Evolutionary conservation across 2,113 vertebrate species (phyloP), one percentile per base, ranked within the genome.

Genomic region (Lamprologus speciosus): DNA sequence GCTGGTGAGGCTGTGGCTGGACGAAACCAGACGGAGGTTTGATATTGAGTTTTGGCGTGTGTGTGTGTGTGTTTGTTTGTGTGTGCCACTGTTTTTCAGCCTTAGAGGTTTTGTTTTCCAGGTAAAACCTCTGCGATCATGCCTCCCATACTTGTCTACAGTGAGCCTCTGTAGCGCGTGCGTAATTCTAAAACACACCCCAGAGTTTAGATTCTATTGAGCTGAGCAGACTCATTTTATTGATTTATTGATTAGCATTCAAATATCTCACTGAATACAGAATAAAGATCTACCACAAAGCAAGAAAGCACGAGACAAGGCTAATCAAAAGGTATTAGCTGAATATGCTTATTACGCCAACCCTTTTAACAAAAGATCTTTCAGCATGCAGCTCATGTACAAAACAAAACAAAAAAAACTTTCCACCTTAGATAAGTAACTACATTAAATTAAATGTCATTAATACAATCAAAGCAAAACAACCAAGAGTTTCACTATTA

Each of bases 51-150:
- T 60, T 19, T 60, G 8, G 57, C 1, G 14, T 31, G 10, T 28
- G 8, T 1, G 55, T 5, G 54, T 2, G 54, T 0, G 12, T 10
- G 9, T 33, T 6, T 10, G 10, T 28, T 14, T 1, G 55, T 5
- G 54, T 2, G 54, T 0, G 12, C 9, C 9, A n/a, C 31, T n/a
- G 60, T 21, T 37, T 37, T 65, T 65, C 60, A 35, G 33, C 10
- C 33, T 21, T 65, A n/a, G 33, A 2, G 31, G 60, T 37, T 68
- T 37, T 68, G 60, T 13, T 68, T 63, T 68, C 4, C 33, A 68
- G 33, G 33, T 37, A 68, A 40, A 40, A 40, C 12, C 33, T 40
- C 33, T 37, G 31, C 7, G 2, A 1, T 63, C 17, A 11, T 37
- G 33, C 19, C 33, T 37, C 31, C 9, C 60, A 6, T 37, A 37